A percentile compares a stretch with the other conserved stretches of the same genome.
These are phyloP conservation scores for Odocoileus hemionus DNA, from an alignment of 2,113 vertebrate genomes.

Conservation along the genomic window DNA sequence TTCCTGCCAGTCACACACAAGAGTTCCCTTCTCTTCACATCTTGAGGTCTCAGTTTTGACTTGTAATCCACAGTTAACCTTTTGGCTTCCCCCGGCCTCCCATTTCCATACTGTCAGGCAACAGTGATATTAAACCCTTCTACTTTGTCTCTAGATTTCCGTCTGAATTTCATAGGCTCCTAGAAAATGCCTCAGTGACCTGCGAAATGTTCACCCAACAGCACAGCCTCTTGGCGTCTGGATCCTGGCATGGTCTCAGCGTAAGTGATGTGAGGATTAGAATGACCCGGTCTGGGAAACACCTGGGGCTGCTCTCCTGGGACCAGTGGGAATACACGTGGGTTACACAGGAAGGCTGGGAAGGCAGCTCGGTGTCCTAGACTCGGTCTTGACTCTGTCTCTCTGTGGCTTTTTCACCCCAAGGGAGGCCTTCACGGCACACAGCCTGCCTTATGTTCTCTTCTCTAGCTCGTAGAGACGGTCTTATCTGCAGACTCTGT, in stretches of 20 bases:
- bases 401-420: not conserved
- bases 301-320: not conserved
- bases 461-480: not conserved
- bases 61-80: not conserved
- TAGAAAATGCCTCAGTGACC: not conserved
- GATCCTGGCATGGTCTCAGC: not conserved
- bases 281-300: fast-evolving
- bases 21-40: not conserved
- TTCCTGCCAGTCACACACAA: not conserved
- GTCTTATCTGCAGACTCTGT: not conserved
- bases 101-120: not conserved
- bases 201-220: not conserved
- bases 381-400: not conserved
- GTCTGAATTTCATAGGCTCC: not conserved
- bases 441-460: not conserved
- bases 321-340: not conserved
- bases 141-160: not conserved
- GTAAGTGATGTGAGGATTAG: not conserved
- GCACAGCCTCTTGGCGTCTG: not conserved
- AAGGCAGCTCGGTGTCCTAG: not conserved
- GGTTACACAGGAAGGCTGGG: not conserved
- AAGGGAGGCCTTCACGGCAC: not conserved
- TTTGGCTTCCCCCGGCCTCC: not conserved
- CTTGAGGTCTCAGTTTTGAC: not conserved
- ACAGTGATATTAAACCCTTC: not conserved